phyloP scores from a whole-genome alignment of 2,888 invertebrate species.

The Pristionchus arcanus region DNA sequence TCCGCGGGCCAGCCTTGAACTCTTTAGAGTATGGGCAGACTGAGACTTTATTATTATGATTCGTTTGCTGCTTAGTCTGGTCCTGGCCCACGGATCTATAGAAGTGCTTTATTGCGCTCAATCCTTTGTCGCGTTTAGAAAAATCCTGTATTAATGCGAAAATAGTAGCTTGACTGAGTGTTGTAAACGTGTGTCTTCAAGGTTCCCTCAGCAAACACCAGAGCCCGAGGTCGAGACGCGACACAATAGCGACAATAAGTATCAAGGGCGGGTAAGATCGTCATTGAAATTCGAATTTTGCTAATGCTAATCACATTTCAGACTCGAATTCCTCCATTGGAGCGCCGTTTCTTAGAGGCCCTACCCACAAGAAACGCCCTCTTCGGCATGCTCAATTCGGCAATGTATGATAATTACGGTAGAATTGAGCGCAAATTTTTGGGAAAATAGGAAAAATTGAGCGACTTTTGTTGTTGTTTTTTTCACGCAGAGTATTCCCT shows the following conservation, averaged over 20 bases:
- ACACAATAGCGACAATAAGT: slow-evolving; percentile 55
- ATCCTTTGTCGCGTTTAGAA: no score
- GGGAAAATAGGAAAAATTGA: background rate
- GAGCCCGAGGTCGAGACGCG: slow-evolving; percentile 23
- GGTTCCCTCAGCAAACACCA: slow-evolving; percentile 9
- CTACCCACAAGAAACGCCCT: slow-evolving; percentile 33
- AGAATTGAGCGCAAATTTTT: background rate
- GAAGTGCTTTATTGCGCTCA: no score
- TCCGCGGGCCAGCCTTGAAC: no score
- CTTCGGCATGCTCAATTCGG: slow-evolving; percentile 55
- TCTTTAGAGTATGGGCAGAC: no score
- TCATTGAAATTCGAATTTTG: background rate
- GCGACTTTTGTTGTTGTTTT: no score
- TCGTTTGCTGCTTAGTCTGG: no score
- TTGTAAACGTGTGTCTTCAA: background rate
- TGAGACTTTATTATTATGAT: no score
- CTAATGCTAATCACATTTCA: background rate
- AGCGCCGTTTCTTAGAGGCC: slow-evolving; percentile 55
- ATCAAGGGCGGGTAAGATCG: slow-evolving; percentile 47
- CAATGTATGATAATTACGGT: slow-evolving; percentile 3
- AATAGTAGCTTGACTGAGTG: background rate
- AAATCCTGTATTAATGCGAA: no score
- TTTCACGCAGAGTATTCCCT: no score
- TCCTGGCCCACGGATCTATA: no score
- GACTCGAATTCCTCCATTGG: slow-evolving; percentile 27